A percentile compares a stretch with the other conserved stretches of the same genome.
phyloP scores from a whole-genome alignment of 2,888 invertebrate species.

The Torymus auratus region DNA sequence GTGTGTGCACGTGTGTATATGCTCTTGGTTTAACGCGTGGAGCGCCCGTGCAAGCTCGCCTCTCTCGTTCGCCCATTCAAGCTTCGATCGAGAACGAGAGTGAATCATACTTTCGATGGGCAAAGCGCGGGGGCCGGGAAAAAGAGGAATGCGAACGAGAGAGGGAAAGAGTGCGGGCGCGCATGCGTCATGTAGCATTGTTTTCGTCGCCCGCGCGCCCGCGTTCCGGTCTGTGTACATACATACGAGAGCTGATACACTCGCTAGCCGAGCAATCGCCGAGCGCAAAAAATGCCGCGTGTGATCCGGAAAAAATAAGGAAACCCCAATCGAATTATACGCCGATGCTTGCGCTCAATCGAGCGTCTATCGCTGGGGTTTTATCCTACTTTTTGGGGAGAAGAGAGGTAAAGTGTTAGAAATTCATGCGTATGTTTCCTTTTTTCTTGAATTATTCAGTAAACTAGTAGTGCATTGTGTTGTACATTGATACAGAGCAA shows the following conservation, averaged over 20 bases:
- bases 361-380: neutral
- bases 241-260: constrained; percentile 42
- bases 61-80: constrained; percentile 39
- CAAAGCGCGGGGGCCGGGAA: constrained; percentile 25
- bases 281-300: constrained; percentile 28
- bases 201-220: constrained; percentile 52
- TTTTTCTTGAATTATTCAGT: too few relatives aligned
- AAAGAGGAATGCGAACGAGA: constrained; percentile 29
- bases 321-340: neutral
- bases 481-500: too few relatives aligned
- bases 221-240: too few relatives aligned
- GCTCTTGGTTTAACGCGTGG: constrained; percentile 1
- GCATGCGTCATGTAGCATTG: constrained; percentile 53
- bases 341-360: neutral
- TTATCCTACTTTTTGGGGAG: too few relatives aligned
- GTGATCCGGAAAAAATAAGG: too few relatives aligned
- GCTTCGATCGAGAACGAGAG: constrained; percentile 70
- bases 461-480: too few relatives aligned
- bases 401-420: too few relatives aligned
- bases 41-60: neutral
- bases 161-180: constrained; percentile 30
- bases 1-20: neutral
- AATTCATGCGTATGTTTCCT: too few relatives aligned
- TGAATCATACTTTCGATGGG: constrained; percentile 67
- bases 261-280: neutral